A percentile compares a stretch with the other conserved stretches of the same genome.
Evolutionary conservation across 1,140 invertebrate species (phyloP).

Genomic region (Aricia agestis): DNA sequence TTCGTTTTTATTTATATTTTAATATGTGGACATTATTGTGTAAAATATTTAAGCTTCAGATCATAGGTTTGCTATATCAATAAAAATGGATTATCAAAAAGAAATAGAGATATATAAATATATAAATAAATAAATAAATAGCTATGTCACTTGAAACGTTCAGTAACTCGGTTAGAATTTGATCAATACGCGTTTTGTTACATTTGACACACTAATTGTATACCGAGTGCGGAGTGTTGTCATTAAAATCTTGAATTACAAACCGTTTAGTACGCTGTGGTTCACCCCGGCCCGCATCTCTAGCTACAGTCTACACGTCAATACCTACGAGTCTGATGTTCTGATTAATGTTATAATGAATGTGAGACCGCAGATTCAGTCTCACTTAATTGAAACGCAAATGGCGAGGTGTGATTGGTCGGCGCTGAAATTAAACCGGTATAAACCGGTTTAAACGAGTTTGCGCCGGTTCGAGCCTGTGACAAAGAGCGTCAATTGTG

Average conservation of each 20-base stretch:
- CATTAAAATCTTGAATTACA: constrained; percentile 16
- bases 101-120: too few relatives aligned
- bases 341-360: constrained; percentile 60
- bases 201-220: constrained; percentile 13
- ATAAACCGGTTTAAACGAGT: constrained; percentile 22
- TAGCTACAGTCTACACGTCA: not conserved
- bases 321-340: constrained; percentile 32
- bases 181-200: not conserved
- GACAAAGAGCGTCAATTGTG: constrained; percentile 45
- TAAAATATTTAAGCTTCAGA: not conserved
- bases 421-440: constrained; percentile 48
- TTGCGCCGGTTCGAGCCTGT: constrained; percentile 33
- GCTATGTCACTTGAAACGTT: too few relatives aligned
- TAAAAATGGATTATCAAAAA: not conserved
- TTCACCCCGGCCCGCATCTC: constrained; percentile 17
- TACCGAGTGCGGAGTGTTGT: not conserved
- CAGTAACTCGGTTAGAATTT: too few relatives aligned
- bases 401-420: constrained; percentile 59
- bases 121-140: too few relatives aligned
- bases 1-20: constrained; percentile 12
- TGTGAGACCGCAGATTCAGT: constrained; percentile 49
- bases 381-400: constrained; percentile 67
- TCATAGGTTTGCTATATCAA: not conserved
- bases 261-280: constrained; percentile 2
- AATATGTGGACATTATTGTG: not conserved